Evolutionary conservation across 2,888 invertebrate genomes (phyloP), one percentile per base, ranked within the genome.

Genomic region (Drosophila setosimentum): DNA sequence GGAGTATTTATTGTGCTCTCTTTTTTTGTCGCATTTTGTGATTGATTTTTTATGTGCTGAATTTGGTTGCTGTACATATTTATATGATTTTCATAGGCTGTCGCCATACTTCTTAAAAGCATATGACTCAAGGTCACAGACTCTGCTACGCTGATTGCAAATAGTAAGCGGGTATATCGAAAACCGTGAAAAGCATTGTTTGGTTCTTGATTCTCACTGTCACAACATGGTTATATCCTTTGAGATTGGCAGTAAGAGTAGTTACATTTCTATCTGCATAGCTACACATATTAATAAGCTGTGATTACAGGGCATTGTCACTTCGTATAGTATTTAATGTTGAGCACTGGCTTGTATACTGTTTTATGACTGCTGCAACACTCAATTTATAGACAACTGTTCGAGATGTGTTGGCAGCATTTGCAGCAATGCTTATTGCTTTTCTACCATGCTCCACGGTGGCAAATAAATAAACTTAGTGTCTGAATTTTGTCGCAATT

Each of bases 401-500:
- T 70, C 33, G 61, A 67, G 59, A 51, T 45, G 54, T 61, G 62
- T 24, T 54, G 62, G 48, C 55, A 57, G 45, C 51, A 58, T 68
- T 53, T 67, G 62, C 61, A 75, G 71, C 62, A 57, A 50, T 71
- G 61, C 71, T 63, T 68, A 74, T 78, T 80, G 78, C 67, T 65
- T 63, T 71, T 67, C 71, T 81, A 57, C 64, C 80, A 55, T 57
- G 67, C 63, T 68, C 68, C 76, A 75, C 72, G 78, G 80, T 78
- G 73, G 53, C 59, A 71, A 70, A 80, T 76, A 78, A 80, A 82
- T 81, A 73, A 78, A 69, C 66, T 78, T 78, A 78, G 67, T 81
- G 76, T 69, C 79, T 81, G 73, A 61, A 76, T 76, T 77, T 81
- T 64, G 70, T 76, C 68, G 70, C 73, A 68, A 76, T 78, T 82